phyloP scores from a whole-genome alignment of 92 coral and sea anemone genomes.

The Zoanthus sociatus region DNA sequence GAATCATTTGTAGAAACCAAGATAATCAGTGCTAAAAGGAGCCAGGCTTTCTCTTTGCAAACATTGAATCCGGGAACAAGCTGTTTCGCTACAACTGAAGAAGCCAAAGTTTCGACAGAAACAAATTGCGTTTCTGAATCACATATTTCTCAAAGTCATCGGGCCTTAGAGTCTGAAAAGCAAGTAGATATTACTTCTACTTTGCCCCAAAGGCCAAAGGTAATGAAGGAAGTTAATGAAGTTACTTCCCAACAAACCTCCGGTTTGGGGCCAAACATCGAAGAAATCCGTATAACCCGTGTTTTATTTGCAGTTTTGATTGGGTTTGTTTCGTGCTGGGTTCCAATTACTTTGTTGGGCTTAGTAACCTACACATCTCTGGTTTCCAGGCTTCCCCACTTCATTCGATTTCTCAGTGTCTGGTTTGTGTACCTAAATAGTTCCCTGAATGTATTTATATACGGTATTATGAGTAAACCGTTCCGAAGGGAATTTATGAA shows the following conservation, averaged over 20 bases:
- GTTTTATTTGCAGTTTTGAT: slow-evolving; percentile 30
- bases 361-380: slow-evolving; percentile 20
- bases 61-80: background rate
- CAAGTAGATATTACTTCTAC: background rate
- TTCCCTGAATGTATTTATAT: slow-evolving; percentile 31
- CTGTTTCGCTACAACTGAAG: background rate
- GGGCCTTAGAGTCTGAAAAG: background rate
- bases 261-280: slow-evolving; percentile 14
- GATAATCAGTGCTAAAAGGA: background rate
- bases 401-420: slow-evolving; percentile 23
- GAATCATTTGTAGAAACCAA: background rate
- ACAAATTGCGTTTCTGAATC: background rate
- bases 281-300: slow-evolving; percentile 23
- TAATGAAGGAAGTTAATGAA: background rate
- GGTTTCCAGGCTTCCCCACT: slow-evolving; percentile 14
- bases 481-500: slow-evolving; percentile 3
- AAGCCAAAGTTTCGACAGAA: background rate
- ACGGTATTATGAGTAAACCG: slow-evolving; percentile 32
- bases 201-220: background rate
- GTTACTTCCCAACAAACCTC: background rate
- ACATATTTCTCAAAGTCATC: background rate
- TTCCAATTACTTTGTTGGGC: slow-evolving; percentile 5
- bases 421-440: slow-evolving; percentile 19
- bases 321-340: slow-evolving; percentile 34
- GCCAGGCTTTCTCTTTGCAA: background rate